phyloP scores from a whole-genome alignment of 2,888 invertebrate genomes.

The Julus scandinavius region DNA sequence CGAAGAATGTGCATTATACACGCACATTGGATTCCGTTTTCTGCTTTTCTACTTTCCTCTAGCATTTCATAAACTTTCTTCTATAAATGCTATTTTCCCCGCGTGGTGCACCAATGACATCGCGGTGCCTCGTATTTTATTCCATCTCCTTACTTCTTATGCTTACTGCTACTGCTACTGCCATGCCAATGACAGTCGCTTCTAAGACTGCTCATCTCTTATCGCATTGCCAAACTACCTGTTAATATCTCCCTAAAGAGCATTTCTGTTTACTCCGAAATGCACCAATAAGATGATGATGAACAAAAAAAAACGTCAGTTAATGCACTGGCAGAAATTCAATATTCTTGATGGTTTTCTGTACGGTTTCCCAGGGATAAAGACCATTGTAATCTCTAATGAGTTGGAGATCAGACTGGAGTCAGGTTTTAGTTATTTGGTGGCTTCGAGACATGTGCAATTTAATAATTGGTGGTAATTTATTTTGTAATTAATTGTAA shows the following conservation, averaged over 20 bases:
- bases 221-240: constrained; percentile 15
- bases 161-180: neutral
- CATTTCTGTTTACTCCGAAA: constrained; percentile 1
- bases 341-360: neutral
- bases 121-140: too few species aligned
- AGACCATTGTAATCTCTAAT: neutral
- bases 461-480: too few species aligned
- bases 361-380: neutral
- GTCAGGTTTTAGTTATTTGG: too few species aligned
- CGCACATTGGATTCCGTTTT: neutral
- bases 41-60: constrained; percentile 20
- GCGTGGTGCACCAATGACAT: neutral
- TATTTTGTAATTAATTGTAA: too few species aligned
- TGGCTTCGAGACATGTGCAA: too few species aligned
- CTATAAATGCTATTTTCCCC: neutral
- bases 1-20: constrained; percentile 24
- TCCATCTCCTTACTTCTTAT: neutral
- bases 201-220: neutral
- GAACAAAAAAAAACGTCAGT: neutral
- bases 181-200: neutral
- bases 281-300: neutral
- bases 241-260: neutral
- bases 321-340: neutral
- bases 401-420: too few species aligned
- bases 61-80: constrained; percentile 27